Evolutionary conservation across 2,888 invertebrate species (phyloP).

Genomic region (Myopa testacea): DNA sequence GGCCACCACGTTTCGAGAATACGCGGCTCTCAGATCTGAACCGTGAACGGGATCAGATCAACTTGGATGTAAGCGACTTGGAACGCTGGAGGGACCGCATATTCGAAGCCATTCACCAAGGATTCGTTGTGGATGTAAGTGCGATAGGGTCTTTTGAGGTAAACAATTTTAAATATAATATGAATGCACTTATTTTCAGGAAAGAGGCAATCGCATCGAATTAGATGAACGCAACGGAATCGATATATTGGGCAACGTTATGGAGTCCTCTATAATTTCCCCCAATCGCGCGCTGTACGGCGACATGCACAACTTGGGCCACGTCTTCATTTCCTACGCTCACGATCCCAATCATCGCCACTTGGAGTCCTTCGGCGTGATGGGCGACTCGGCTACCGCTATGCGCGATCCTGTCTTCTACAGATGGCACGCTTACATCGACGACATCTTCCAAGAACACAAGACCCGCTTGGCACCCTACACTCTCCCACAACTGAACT

Average conservation of each 20-base stretch:
- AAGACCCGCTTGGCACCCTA: slow-evolving; percentile 80
- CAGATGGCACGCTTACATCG: slow-evolving; percentile 85
- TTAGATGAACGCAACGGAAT: slow-evolving; percentile 79
- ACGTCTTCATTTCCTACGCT: slow-evolving; percentile 79
- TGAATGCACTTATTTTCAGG: slow-evolving; percentile 64
- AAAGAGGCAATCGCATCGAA: slow-evolving; percentile 71
- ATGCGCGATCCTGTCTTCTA: slow-evolving; percentile 91
- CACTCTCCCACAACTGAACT: slow-evolving; percentile 62
- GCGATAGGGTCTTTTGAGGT: not conserved
- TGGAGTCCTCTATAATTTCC: slow-evolving; percentile 80
- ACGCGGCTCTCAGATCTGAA: slow-evolving; percentile 74
- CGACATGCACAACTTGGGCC: slow-evolving; percentile 85
- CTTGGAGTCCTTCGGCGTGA: slow-evolving; percentile 83
- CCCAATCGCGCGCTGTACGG: slow-evolving; percentile 80
- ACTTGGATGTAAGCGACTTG: slow-evolving; percentile 76
- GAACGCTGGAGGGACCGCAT: slow-evolving; percentile 83
- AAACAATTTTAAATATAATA: not conserved
- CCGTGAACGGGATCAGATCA: slow-evolving; percentile 77
- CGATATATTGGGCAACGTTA: slow-evolving; percentile 82
- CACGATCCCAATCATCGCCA: slow-evolving; percentile 82
- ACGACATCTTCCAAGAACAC: slow-evolving; percentile 81
- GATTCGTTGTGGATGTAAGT: slow-evolving; percentile 72
- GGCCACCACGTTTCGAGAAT: slow-evolving; percentile 78
- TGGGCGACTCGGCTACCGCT: slow-evolving; percentile 86
- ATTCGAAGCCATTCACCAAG: slow-evolving; percentile 77